Conservation (phyloP, 1,140 invertebrate species). For the Pseudomyrmex sp. region DNA sequence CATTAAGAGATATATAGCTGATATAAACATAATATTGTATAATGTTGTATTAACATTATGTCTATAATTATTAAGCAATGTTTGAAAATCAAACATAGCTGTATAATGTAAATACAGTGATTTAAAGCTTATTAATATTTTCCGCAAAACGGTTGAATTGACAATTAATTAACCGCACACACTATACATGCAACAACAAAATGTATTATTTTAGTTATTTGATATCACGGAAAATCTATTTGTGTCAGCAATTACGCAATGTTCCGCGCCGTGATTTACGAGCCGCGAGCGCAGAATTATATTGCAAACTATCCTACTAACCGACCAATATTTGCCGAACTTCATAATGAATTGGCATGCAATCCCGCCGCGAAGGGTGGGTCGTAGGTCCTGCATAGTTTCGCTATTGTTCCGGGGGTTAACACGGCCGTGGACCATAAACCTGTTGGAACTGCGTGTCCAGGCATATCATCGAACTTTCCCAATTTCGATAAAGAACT, state of each 20-base stretch:
- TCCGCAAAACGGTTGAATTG: conserved; percentile 9
- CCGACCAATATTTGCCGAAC: conserved; percentile 61
- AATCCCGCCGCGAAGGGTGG: conserved; percentile 28
- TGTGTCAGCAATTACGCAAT: conserved; percentile 54
- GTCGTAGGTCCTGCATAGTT: conserved; percentile 63
- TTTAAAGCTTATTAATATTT: conserved; percentile 8
- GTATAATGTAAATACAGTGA: not conserved
- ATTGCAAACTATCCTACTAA: conserved; percentile 60
- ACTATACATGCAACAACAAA: conserved; percentile 22
- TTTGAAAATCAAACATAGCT: conserved; percentile 1
- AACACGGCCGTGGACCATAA: conserved; percentile 44
- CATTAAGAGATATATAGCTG: too few species aligned
- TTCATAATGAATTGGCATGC: conserved; percentile 55
- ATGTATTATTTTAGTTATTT: conserved; percentile 54
- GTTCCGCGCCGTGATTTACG: conserved; percentile 51
- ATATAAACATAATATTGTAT: not conserved
- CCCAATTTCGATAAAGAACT: conserved; percentile 65
- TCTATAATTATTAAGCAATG: not conserved
- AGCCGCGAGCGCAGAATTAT: conserved; percentile 44
- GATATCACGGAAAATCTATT: conserved; percentile 45
- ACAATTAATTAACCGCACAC: conserved; percentile 43
- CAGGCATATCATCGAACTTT: conserved; percentile 58
- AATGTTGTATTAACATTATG: not conserved
- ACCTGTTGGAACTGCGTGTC: conserved; percentile 2
- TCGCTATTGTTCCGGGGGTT: conserved; percentile 60